Conservation (phyloP, 2,113 vertebrate genomes). For the Dryoscopus gambensis region DNA sequence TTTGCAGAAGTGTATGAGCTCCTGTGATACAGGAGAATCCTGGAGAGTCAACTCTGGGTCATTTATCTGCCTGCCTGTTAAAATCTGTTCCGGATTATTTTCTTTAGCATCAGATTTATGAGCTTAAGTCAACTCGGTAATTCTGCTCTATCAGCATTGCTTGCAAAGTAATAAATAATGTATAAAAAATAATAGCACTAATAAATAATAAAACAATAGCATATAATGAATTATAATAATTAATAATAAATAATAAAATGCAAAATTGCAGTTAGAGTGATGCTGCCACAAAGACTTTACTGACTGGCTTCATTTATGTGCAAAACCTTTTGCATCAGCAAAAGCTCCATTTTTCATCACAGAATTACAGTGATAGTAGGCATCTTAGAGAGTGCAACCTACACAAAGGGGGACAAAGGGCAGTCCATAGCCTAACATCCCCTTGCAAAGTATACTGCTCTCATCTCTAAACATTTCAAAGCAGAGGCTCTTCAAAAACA, state of each 20-base stretch:
- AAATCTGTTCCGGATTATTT: background rate
- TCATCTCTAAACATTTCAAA: background rate
- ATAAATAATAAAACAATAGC: background rate
- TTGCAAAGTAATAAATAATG: background rate
- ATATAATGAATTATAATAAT: background rate
- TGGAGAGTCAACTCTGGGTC: background rate
- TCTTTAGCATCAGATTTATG: background rate
- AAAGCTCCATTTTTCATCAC: background rate
- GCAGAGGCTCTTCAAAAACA: background rate
- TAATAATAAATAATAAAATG: background rate
- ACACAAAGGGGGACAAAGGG: background rate
- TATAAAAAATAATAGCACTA: background rate
- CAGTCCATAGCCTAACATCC: background rate
- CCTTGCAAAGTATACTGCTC: background rate
- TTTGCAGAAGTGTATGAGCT: background rate
- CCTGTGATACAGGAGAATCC: background rate
- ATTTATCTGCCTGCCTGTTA: background rate
- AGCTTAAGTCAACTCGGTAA: accelerated
- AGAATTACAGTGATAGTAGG: background rate
- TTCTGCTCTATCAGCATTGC: background rate
- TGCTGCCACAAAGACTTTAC: background rate
- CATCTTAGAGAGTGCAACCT: background rate
- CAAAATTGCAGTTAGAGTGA: background rate
- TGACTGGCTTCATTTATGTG: background rate
- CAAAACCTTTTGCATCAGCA: background rate